phyloP scores from a whole-genome alignment of 2,888 invertebrate genomes.

The Ochropacha duplaris region DNA sequence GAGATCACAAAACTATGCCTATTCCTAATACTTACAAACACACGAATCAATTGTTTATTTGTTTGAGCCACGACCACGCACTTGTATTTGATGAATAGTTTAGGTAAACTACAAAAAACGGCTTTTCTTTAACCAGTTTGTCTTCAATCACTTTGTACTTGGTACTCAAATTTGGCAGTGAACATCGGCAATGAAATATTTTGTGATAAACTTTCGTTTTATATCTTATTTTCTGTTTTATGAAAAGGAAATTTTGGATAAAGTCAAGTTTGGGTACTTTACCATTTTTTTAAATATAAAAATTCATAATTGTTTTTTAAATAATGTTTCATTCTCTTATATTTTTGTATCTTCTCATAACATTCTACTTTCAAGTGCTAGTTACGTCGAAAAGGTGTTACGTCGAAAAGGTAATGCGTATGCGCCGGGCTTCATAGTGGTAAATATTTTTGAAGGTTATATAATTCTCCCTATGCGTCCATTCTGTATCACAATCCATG shows the following conservation, averaged over 20 bases:
- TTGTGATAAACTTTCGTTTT: too few species aligned
- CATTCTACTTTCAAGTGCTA: neutral
- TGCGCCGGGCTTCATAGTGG: conserved; percentile 22
- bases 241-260: too few species aligned
- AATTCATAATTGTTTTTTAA: neutral
- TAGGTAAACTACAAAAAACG: neutral
- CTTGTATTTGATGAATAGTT: neutral
- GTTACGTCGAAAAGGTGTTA: conserved; percentile 8
- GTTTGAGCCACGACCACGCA: conserved; percentile 33
- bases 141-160: neutral
- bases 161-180: neutral
- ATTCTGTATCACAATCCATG: conserved; percentile 66
- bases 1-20: conserved; percentile 77
- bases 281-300: too few species aligned
- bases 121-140: neutral
- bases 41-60: conserved; percentile 12
- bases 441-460: conserved; percentile 36
- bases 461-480: conserved; percentile 65
- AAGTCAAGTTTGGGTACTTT: too few species aligned
- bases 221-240: too few species aligned
- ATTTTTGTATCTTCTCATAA: neutral
- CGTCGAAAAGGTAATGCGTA: conserved; percentile 25
- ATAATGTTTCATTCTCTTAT: neutral
- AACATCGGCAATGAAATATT: neutral
- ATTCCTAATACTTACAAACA: conserved; percentile 64